Evolutionary conservation across 2,797 vertebrate genomes (phyloP).

Genomic region (Halcyon smyrnensis): DNA sequence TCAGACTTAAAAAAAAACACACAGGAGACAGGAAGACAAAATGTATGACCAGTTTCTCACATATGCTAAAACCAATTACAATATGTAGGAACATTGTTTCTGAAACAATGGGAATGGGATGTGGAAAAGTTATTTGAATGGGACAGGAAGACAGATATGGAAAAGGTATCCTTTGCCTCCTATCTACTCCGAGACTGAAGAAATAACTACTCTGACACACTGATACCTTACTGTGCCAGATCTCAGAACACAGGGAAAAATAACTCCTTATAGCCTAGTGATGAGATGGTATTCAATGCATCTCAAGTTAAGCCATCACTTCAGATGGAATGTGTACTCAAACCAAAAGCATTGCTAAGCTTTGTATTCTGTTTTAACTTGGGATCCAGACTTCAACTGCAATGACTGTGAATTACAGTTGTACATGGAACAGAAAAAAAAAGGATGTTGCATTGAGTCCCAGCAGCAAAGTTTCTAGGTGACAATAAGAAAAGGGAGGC

Average conservation of each 20-base stretch:
- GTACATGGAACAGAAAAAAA: neutral
- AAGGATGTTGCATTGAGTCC: neutral
- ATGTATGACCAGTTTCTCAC: neutral
- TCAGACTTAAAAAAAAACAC: neutral
- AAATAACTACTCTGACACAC: neutral
- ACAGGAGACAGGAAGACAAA: neutral
- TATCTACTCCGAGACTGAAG: neutral
- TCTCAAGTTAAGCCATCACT: neutral
- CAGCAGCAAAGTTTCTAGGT: neutral
- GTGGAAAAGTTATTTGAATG: conserved; percentile 11
- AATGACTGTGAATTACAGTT: neutral
- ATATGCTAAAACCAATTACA: neutral
- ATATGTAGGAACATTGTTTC: neutral
- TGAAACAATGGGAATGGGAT: conserved; percentile 29
- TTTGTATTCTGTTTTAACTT: neutral
- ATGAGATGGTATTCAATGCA: neutral
- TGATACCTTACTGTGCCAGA: neutral
- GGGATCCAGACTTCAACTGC: neutral
- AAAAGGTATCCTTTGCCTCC: neutral
- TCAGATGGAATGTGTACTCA: neutral
- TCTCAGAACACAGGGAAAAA: neutral
- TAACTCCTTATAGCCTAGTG: neutral
- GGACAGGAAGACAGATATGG: neutral
- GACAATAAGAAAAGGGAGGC: neutral
- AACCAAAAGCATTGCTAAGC: neutral